These are phyloP conservation scores for Lepas anatifera DNA, from an alignment of 2,888 invertebrate genomes.

Conservation along the genomic window DNA sequence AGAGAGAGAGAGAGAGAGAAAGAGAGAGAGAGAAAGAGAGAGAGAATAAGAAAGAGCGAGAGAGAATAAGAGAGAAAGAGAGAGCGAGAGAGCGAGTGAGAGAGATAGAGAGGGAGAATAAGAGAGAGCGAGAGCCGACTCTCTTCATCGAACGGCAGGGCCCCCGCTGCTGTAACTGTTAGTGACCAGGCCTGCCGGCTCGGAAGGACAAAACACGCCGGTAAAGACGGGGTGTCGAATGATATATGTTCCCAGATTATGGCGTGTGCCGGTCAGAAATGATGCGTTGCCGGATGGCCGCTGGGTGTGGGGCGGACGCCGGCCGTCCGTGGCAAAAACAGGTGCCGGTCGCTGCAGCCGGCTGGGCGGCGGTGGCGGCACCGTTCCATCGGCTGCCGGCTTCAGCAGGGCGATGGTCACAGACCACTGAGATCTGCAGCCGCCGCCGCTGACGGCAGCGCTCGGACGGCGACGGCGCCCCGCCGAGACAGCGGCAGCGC, in stretches of 20 bases:
- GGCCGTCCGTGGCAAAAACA: not conserved
- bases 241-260: conserved; percentile 10
- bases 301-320: not conserved
- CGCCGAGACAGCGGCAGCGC: too few relatives aligned
- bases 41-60: too few relatives aligned
- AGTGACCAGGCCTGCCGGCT: not conserved
- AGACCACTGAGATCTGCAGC: not conserved
- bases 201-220: not conserved
- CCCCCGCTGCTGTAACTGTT: too few relatives aligned
- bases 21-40: too few relatives aligned
- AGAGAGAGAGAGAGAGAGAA: too few relatives aligned
- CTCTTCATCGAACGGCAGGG: too few relatives aligned
- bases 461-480: too few relatives aligned
- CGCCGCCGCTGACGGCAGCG: too few relatives aligned
- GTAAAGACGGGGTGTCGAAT: conserved; percentile 5
- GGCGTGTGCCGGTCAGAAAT: conserved; percentile 10
- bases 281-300: not conserved
- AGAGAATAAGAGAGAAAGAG: too few relatives aligned
- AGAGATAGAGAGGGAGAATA: too few relatives aligned
- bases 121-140: too few relatives aligned
- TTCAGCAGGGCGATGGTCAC: not conserved
- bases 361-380: not conserved
- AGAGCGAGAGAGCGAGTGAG: too few relatives aligned
- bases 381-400: not conserved
- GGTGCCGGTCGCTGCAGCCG: not conserved